Evolutionary conservation across 2,888 invertebrate species (phyloP).

Genomic region (Bibio marci): DNA sequence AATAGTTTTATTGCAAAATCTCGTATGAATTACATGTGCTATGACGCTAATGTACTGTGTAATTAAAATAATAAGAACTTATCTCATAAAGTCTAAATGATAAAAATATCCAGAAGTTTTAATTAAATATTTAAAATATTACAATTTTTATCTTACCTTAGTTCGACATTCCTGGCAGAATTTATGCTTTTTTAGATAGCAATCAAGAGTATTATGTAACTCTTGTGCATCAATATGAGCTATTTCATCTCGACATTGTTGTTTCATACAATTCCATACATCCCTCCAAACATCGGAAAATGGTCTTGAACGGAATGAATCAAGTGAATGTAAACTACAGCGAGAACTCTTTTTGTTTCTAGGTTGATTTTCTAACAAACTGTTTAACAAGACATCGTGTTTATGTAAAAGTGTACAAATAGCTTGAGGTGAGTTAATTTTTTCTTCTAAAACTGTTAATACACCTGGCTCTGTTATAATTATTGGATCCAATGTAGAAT

Average conservation of each 20-base stretch:
- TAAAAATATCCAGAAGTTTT: too few relatives aligned
- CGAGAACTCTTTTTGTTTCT: constrained; percentile 77
- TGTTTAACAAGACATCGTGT: constrained; percentile 64
- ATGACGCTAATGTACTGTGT: too few relatives aligned
- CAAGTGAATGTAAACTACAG: constrained; percentile 77
- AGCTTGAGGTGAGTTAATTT: constrained; percentile 60
- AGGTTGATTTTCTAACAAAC: constrained; percentile 61
- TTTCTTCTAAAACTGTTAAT: constrained; percentile 64
- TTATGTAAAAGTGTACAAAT: constrained; percentile 72
- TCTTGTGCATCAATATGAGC: constrained; percentile 74
- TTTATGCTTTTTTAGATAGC: constrained; percentile 80
- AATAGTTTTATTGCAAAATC: too few relatives aligned
- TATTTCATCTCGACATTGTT: constrained; percentile 65
- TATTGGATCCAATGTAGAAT: constrained; percentile 76
- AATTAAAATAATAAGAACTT: too few relatives aligned
- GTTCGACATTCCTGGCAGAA: constrained; percentile 89
- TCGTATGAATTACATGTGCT: too few relatives aligned
- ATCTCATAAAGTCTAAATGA: too few relatives aligned
- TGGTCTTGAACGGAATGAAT: constrained; percentile 63
- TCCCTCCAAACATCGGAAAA: constrained; percentile 60
- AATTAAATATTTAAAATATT: too few relatives aligned
- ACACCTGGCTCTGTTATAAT: constrained; percentile 57
- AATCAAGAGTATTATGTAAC: constrained; percentile 70
- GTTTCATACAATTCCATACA: constrained; percentile 72
- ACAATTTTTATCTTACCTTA: too few relatives aligned